Evolutionary conservation across 2,113 vertebrate genomes (phyloP), one percentile per base, ranked within the genome.

Genomic region (Scomber colias): DNA sequence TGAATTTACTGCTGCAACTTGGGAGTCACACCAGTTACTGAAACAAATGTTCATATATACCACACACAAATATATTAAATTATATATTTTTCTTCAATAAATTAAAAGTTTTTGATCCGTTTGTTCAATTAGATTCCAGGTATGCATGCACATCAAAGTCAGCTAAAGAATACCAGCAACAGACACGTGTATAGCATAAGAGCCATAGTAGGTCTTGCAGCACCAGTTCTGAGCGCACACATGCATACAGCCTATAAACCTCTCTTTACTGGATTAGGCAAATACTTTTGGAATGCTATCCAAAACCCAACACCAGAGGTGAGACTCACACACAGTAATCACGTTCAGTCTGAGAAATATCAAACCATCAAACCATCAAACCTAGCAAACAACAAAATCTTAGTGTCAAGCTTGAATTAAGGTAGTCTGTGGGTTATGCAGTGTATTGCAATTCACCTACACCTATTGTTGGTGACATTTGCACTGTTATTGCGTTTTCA

Each of bases 281-380:
- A 84, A 71, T 81, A 72, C 76, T 75, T 64, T 13, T 56, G 69
- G 68, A 85, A 81, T 77, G 60, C 50, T 70, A 27, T 73, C 59
- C 21, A 63, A 83, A 73, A 79, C 30, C 21, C 27, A 71, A 53
- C 17, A 69, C 57, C 45, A 79, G 59, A 66, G 21, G 21, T 59
- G 15, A 79, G 61, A 60, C 56, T 51, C 16, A 35, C 11, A 44
- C 14, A 11, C 27, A 21, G 44, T 11, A 61, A n/a, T 46, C 50
- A 1, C n/a, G 3, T 55, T 73, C 9, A 50, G 12, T 3, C 9
- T 54, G 24, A n/a, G 6, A 12, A 24, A 46, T 7, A 40, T 7
- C 35, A 9, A 40, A 40, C 35, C 5, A 40, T 7, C 35, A 9
- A 40, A 40, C 35, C 5, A 35, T 31, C 5, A 50, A 16, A 57